Evolutionary conservation across 1,140 invertebrate species (phyloP).

Genomic region (Hylaeus volcanicus): DNA sequence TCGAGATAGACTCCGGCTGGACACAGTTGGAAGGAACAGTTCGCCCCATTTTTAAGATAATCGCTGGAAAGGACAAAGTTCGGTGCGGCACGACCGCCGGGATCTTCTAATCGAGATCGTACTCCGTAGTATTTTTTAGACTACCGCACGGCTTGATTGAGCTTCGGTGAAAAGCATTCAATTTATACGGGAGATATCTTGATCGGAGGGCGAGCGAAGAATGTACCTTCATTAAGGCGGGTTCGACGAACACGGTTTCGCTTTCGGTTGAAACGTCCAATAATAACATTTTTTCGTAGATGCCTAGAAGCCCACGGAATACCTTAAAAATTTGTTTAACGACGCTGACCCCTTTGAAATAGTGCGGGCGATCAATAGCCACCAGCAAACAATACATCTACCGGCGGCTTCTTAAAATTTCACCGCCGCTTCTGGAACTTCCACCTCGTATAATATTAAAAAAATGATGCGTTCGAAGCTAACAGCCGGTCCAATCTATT

Average conservation of each 20-base stretch:
- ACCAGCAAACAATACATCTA: not conserved
- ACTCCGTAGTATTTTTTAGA: slow-evolving; percentile 59
- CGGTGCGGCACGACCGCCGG: slow-evolving; percentile 3
- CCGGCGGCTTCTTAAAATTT: not conserved
- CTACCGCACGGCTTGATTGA: slow-evolving; percentile 67
- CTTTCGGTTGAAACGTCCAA: slow-evolving; percentile 62
- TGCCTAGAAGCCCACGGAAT: slow-evolving; percentile 35
- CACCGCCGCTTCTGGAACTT: not conserved
- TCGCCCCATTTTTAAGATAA: slow-evolving; percentile 45
- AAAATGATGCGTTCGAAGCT: not conserved
- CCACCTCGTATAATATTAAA: not conserved
- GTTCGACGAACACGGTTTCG: slow-evolving; percentile 65
- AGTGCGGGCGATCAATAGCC: slow-evolving; percentile 18
- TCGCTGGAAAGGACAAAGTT: slow-evolving; percentile 44
- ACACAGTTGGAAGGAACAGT: not conserved
- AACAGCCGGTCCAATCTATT: not conserved
- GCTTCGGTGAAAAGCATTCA: slow-evolving; percentile 67
- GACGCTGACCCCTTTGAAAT: slow-evolving; percentile 34
- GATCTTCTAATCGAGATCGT: slow-evolving; percentile 59
- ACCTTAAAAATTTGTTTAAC: slow-evolving; percentile 59
- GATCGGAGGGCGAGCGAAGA: slow-evolving; percentile 63
- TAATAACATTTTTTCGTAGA: slow-evolving; percentile 66
- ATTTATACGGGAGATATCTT: slow-evolving; percentile 67
- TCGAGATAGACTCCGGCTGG: not conserved
- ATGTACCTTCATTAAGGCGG: slow-evolving; percentile 67